phyloP scores from a whole-genome alignment of 2,113 vertebrate genomes.

The Periophthalmodon schlosseri region DNA sequence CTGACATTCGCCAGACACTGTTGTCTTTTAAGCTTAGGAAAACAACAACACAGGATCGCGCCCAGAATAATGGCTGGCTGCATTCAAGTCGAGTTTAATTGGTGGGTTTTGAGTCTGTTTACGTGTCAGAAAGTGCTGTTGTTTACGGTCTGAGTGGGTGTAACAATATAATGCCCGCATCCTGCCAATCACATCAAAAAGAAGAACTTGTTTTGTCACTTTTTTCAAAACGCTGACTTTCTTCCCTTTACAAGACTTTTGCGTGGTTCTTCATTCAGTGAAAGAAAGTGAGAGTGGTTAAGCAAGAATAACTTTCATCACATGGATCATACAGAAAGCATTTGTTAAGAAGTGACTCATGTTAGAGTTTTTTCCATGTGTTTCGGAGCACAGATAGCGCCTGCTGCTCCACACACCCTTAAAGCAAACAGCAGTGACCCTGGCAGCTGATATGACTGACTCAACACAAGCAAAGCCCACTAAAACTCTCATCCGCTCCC shows the following conservation, averaged over 20 bases:
- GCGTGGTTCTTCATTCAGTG: conserved; percentile 67
- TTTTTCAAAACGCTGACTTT: conserved; percentile 41
- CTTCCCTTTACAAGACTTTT: conserved; percentile 48
- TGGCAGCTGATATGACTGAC: conserved; percentile 62
- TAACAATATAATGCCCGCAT: conserved; percentile 58
- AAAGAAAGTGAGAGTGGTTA: conserved; percentile 46
- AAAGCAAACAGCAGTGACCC: conserved; percentile 74
- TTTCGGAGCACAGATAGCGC: conserved; percentile 70
- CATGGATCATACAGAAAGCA: conserved; percentile 72
- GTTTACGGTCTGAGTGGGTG: conserved; percentile 75
- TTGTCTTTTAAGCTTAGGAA: conserved; percentile 62
- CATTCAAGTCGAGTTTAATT: conserved; percentile 70
- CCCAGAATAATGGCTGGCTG: conserved; percentile 50
- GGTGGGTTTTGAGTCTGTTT: conserved; percentile 71
- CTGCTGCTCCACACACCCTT: conserved; percentile 71
- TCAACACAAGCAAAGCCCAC: conserved; percentile 33
- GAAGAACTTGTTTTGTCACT: conserved; percentile 37
- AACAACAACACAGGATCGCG: conserved; percentile 20
- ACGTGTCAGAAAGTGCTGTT: conserved; percentile 73
- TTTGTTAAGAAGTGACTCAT: conserved; percentile 76
- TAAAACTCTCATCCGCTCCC: conserved; percentile 38
- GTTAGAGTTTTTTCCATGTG: conserved; percentile 70
- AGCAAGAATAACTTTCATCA: conserved; percentile 64
- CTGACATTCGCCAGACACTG: conserved; percentile 74
- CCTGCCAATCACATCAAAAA: conserved; percentile 68